Base-by-base conservation (phyloP, 2,113 vertebrate genomes). In the Lasiurus borealis region DNA sequence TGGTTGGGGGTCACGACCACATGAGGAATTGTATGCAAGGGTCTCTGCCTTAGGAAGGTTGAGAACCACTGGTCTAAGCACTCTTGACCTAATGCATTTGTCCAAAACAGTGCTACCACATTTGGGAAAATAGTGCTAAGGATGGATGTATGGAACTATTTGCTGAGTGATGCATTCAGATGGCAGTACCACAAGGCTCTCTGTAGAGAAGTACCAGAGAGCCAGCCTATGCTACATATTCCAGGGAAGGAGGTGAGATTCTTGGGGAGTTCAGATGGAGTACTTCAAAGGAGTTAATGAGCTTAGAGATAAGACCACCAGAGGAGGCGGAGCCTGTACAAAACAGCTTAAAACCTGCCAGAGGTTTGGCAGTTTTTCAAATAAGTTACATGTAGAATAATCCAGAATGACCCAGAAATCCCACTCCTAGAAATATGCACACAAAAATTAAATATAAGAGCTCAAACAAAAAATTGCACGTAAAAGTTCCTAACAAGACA, bases 301-400 rank as follows among this genome's bases (percentile, higher is more conserved):
- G 14, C 10, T 44, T 25, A 36, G 75, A 31, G 40, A 76, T 71
- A 57, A 87, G 15, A 50, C 31, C 52, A 44, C 27, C 40, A 31
- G 4, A 89, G 75, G 57, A 75, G 25, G 48, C 54, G 73, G 85
- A 92, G 16, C 10, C n/a, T 48, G 1, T 15, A 46, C 2, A 40
- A 27, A 11, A 62, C 21, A 81, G 31, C 82, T 86, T 72, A 93
- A 95, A 97, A 96, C 54, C 71, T 52, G 91, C 90, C 25, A 46
- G 52, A 85, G 90, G n/a, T 34, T 52, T 81, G 52, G 18, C 3
- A 19, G 16, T 29, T 80, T 71, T 75, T 83, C 59, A 50, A 71
- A 40, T 34, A 68, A 52, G 29, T n/a, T 78, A 46, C 72, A 57
- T 40, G 77, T 0, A 69, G 29, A 75, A 59, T 52, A 48, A 46